phyloP scores from a whole-genome alignment of 2,113 vertebrate genomes.

The Pseudolaguvia tuberculata region DNA sequence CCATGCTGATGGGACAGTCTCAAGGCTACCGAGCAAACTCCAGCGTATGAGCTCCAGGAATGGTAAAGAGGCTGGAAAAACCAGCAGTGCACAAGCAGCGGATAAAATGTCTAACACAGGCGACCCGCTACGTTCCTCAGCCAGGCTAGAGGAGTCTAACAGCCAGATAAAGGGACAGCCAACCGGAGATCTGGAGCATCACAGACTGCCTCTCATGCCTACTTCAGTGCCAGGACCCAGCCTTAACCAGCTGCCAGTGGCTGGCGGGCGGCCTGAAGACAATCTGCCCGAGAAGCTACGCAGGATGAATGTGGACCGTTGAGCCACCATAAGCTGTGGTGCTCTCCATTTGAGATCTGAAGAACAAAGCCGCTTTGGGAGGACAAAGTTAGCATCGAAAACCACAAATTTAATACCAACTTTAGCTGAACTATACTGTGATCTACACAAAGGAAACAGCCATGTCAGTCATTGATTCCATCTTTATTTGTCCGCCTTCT shows the following conservation, averaged over 20 bases:
- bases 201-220: slow-evolving; percentile 53
- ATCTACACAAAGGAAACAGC: slow-evolving; percentile 41
- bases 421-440: slow-evolving; percentile 41
- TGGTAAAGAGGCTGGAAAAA: slow-evolving; percentile 66
- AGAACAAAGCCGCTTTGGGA: slow-evolving; percentile 1
- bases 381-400: slow-evolving; percentile 6
- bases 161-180: slow-evolving; percentile 64
- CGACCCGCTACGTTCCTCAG: slow-evolving; percentile 69
- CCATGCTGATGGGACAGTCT: slow-evolving; percentile 59
- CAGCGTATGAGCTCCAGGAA: slow-evolving; percentile 73
- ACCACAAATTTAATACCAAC: slow-evolving; percentile 19
- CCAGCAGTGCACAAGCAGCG: slow-evolving; percentile 57
- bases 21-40: slow-evolving; percentile 72
- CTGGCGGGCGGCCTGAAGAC: slow-evolving; percentile 65
- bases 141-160: slow-evolving; percentile 63
- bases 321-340: slow-evolving; percentile 39
- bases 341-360: background rate
- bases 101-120: slow-evolving; percentile 72
- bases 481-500: slow-evolving; percentile 1
- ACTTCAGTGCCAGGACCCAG: slow-evolving; percentile 39
- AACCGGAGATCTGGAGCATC: slow-evolving; percentile 49
- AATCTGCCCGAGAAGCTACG: slow-evolving; percentile 72
- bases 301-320: slow-evolving; percentile 70
- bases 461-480: slow-evolving; percentile 21
- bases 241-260: slow-evolving; percentile 46